A percentile compares a stretch with the other conserved stretches of the same genome.
phyloP scores from a whole-genome alignment of 2,113 vertebrate species.

The Hiodon alosoides region DNA sequence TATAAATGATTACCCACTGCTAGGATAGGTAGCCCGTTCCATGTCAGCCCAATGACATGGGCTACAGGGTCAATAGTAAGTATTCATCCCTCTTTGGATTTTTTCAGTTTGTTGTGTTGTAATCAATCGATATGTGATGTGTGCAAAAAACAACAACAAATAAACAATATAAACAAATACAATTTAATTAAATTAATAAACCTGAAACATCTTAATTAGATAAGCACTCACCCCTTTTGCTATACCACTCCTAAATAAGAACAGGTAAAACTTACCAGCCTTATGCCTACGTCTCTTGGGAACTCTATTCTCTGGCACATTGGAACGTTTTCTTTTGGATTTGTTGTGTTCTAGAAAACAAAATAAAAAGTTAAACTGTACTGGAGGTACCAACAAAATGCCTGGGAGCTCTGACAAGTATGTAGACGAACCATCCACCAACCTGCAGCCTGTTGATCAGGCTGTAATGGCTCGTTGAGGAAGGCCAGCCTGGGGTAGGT shows the following conservation, averaged over 20 bases:
- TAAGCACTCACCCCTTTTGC: too few species aligned
- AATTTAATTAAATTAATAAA: too few species aligned
- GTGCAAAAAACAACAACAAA: too few species aligned
- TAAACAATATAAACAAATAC: too few species aligned
- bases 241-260: background rate
- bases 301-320: constrained; percentile 14
- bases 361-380: background rate
- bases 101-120: too few species aligned
- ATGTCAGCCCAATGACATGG: too few species aligned
- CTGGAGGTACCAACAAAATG: background rate
- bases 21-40: too few species aligned
- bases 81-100: too few species aligned
- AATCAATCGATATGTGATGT: too few species aligned
- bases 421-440: background rate
- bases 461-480: constrained; percentile 33
- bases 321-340: constrained; percentile 15
- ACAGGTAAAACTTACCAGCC: constrained; percentile 30
- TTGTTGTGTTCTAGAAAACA: background rate
- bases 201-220: too few species aligned
- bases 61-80: too few species aligned
- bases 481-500: constrained; percentile 52
- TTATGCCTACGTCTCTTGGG: constrained; percentile 30
- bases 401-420: background rate
- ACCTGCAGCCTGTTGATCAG: constrained; percentile 31
- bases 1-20: too few species aligned